Evolutionary conservation across 1,140 invertebrate species (phyloP).

Genomic region (Branchinecta lindahli): DNA sequence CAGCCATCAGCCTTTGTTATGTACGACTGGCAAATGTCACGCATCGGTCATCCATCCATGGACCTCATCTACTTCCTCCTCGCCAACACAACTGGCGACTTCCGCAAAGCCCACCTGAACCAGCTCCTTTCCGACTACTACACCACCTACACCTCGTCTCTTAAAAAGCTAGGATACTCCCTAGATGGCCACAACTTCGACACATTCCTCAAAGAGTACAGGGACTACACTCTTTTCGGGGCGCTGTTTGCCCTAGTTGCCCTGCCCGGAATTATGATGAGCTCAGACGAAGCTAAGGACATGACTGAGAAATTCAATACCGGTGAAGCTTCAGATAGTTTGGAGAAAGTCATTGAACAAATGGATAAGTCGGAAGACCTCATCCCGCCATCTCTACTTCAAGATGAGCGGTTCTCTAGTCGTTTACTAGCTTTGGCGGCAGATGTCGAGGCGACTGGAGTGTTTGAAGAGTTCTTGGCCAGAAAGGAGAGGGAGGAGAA

Average conservation of each 20-base stretch:
- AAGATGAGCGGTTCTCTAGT: neutral
- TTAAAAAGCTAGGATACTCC: slow-evolving; percentile 1
- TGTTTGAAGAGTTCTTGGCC: neutral
- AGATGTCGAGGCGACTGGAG: neutral
- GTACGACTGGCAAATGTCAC: slow-evolving; percentile 17
- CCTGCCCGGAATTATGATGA: neutral
- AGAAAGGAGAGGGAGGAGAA: neutral
- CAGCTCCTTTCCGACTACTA: slow-evolving; percentile 16
- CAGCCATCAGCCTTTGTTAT: neutral
- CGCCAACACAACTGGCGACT: slow-evolving; percentile 9
- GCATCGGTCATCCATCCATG: slow-evolving; percentile 17
- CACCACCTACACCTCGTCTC: neutral
- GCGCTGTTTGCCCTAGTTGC: neutral
- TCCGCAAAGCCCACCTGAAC: slow-evolving; percentile 10
- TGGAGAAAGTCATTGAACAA: neutral
- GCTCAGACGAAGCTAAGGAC: neutral
- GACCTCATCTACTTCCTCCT: slow-evolving; percentile 19
- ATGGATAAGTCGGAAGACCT: neutral
- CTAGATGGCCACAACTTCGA: neutral
- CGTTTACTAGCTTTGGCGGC: neutral
- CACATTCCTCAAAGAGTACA: neutral
- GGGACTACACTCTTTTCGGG: neutral
- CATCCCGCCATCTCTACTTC: neutral
- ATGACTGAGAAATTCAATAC: neutral
- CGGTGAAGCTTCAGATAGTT: neutral